Base-by-base conservation (phyloP, 2,888 invertebrate genomes). In the Acanthosepion lycidas region DNA sequence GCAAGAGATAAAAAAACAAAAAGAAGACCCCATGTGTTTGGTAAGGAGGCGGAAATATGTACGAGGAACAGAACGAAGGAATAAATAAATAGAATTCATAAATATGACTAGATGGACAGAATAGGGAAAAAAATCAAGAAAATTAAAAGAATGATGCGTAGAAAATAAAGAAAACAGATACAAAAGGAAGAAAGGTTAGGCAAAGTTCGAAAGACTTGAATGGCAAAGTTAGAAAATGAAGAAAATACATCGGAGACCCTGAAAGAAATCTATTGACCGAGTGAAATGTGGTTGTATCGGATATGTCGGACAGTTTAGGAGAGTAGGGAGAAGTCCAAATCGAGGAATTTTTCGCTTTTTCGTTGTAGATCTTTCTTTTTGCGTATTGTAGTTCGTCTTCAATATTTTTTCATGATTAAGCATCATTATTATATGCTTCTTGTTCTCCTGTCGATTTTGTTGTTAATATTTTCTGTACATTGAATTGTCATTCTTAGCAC, bases 211-310 rank as follows among this genome's bases (percentile, higher is more conserved):
- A 33, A 15, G 78, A 18, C n/a, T 78, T 78, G 78, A n/a, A 78
- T 78, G 15, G n/a, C 78, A 12, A 78, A n/a, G n/a, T 28, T 78
- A 9, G 78, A 18, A 78, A 78, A 33, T n/a, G 33, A 78, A 33
- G 18, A 78, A 78, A n/a, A 78, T n/a, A 15, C n/a, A 78, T 12
- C n/a, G 9, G n/a, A 33, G 78, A 12, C n/a, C 5, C 20, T 78
- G 78, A 78, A n/a, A 33, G 78, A 78, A n/a, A 78, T 78, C 78
- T n/a, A 78, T 78, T 78, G 78, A 78, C 78, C 78, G n/a, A 78
- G 15, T 78, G 78, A n/a, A 78, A 33, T 5, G 78, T n/a, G 78
- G n/a, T n/a, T n/a, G n/a, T 5, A 78, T n/a, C 4, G 78, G 59
- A 59, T 23, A n/a, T 33, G 78, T 33, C 59, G 78, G 78, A 78